Evolutionary conservation across 2,797 vertebrate genomes (phyloP).

Genomic region (Salarias fasciatus): DNA sequence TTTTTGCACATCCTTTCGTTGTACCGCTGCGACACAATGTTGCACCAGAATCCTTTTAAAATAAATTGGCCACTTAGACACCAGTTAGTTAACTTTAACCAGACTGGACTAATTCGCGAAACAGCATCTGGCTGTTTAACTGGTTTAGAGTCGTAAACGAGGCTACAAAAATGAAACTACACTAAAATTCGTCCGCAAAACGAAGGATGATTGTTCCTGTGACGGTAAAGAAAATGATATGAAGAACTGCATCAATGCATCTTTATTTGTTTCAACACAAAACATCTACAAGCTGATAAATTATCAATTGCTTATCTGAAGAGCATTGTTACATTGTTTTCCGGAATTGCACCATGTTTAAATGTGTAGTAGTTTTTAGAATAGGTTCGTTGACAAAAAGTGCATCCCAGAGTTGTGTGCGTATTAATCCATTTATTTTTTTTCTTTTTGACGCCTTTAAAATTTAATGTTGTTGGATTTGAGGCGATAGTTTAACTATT

Average conservation of each 20-base stretch:
- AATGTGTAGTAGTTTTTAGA: too few relatives aligned
- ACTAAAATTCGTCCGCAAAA: not conserved
- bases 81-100: not conserved
- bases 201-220: slow-evolving; percentile 5
- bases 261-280: too few relatives aligned
- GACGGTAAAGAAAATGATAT: slow-evolving; percentile 6
- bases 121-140: not conserved
- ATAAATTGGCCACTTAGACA: not conserved
- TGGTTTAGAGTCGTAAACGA: not conserved
- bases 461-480: not conserved
- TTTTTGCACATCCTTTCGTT: not conserved
- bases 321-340: too few relatives aligned
- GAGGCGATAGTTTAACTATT: too few relatives aligned
- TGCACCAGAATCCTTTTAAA: not conserved
- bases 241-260: not conserved
- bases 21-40: not conserved
- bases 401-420: too few relatives aligned
- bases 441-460: not conserved
- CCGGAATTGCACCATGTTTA: too few relatives aligned
- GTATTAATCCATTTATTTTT: too few relatives aligned
- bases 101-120: not conserved
- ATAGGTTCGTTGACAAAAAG: too few relatives aligned
- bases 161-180: slow-evolving; percentile 4
- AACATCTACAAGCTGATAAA: too few relatives aligned
- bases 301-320: too few relatives aligned